Evolutionary conservation across 2,113 vertebrate species (phyloP), one percentile per base, ranked within the genome.

Genomic region (Carassius gibelio): DNA sequence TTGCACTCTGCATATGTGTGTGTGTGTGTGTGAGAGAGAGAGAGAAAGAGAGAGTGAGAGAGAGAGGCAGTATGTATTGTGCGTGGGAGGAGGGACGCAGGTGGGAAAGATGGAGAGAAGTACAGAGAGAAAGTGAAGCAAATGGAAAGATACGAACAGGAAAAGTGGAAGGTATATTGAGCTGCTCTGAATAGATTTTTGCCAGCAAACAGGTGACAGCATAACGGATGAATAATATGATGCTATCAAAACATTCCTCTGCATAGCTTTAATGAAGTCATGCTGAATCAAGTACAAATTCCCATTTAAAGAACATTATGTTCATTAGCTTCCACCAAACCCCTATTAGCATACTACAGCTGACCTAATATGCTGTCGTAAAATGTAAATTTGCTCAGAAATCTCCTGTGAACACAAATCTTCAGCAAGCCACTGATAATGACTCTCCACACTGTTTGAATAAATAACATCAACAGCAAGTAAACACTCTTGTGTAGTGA

Each of bases 291-390:
- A 64, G 42, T 77, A 23, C 86, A 62, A 59, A 57, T 82, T 80
- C 79, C 87, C 79, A 75, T 87, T 91, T 88, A 80, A 87, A 75
- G 75, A 79, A 64, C 62, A 61, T 85, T 30, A 82, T 62, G 79
- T 68, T 84, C 84, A 84, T 82, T 71, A 84, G 61, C 17, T 30
- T 26, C 85, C 77, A 82, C 34, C 52, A 68, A 17, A 55, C n/a
- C 64, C 23, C 59, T 82, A 89, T 85, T 66, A 87, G 38, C 55
- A 68, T 36, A 72, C 71, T 64, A 62, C 14, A 62, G 71, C 61
- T 75, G 84, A 76, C 59, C 34, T 62, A 88, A 80, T 82, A 83
- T 38, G 77, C 26, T 75, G 59, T 38, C 74, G 68, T 79, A 84
- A 87, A 84, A 69, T 77, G 77, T 66, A 76, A 68, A 75, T 86